These are phyloP conservation scores for Arvicanthis niloticus DNA, from an alignment of 2,113 vertebrate genomes.

Conservation along the genomic window DNA sequence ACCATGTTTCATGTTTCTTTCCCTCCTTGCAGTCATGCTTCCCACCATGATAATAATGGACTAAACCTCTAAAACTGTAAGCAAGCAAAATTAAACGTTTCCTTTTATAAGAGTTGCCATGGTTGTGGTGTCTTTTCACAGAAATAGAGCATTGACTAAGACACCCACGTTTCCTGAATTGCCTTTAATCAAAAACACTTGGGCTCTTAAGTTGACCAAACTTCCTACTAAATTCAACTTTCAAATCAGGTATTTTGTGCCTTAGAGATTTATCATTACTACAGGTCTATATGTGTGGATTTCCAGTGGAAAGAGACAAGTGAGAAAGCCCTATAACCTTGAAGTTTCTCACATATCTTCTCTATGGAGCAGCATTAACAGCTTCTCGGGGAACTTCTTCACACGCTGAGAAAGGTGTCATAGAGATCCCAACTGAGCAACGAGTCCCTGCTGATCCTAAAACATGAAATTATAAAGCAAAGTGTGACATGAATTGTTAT, in stretches of 20 bases:
- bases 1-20: neutral
- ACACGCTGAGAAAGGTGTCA: constrained; percentile 19
- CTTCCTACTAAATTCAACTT: constrained; percentile 46
- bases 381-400: neutral
- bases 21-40: neutral
- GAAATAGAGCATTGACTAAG: neutral
- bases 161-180: constrained; percentile 50
- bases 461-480: constrained; percentile 52
- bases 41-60: neutral
- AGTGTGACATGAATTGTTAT: constrained; percentile 78
- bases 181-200: constrained; percentile 55
- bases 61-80: neutral
- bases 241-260: neutral
- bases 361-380: neutral
- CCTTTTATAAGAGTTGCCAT: neutral
- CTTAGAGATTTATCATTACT: neutral
- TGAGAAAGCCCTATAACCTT: neutral
- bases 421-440: constrained; percentile 76
- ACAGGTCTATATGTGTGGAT: neutral
- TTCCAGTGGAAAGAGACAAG: neutral
- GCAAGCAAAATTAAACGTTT: neutral
- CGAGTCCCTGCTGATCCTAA: constrained; percentile 47
- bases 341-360: neutral
- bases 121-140: neutral
- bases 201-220: constrained; percentile 57